Conservation (phyloP, 2,888 invertebrate genomes). For the Acleris laterana region DNA sequence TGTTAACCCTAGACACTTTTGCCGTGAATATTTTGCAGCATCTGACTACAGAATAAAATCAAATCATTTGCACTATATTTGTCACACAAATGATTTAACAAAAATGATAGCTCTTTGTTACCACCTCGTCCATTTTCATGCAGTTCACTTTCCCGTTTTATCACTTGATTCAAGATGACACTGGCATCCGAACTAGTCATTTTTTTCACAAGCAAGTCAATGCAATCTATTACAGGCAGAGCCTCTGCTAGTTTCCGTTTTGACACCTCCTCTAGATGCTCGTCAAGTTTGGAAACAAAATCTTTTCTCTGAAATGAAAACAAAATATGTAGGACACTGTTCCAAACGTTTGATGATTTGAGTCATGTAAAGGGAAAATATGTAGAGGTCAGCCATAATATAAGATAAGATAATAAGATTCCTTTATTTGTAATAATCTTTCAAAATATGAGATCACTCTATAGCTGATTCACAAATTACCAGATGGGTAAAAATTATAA, state of each 20-base stretch:
- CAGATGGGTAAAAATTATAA: no score
- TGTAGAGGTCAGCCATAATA: no score
- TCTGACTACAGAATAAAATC: slow-evolving; percentile 61
- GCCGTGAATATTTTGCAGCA: slow-evolving; percentile 58
- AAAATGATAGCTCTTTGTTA: slow-evolving; percentile 49
- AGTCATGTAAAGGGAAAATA: no score
- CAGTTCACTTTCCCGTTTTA: slow-evolving; percentile 47
- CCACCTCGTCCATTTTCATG: slow-evolving; percentile 32
- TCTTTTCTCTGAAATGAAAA: slow-evolving; percentile 63
- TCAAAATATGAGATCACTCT: no score
- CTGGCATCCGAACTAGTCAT: slow-evolving; percentile 46
- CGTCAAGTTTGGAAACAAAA: slow-evolving; percentile 56
- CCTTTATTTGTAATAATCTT: no score
- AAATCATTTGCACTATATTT: slow-evolving; percentile 61
- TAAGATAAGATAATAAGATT: no score
- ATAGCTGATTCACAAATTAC: no score
- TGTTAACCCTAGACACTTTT: slow-evolving; percentile 44
- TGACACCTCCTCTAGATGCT: slow-evolving; percentile 51
- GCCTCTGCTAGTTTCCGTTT: slow-evolving; percentile 55
- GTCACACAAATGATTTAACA: slow-evolving; percentile 57
- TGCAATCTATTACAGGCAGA: slow-evolving; percentile 49
- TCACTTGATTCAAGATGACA: slow-evolving; percentile 48
- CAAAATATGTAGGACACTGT: neutral
- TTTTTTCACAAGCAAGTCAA: slow-evolving; percentile 53
- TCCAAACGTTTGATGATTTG: no score